Base-by-base conservation (phyloP, 2,888 invertebrate genomes). In the Subacronicta megacephala region DNA sequence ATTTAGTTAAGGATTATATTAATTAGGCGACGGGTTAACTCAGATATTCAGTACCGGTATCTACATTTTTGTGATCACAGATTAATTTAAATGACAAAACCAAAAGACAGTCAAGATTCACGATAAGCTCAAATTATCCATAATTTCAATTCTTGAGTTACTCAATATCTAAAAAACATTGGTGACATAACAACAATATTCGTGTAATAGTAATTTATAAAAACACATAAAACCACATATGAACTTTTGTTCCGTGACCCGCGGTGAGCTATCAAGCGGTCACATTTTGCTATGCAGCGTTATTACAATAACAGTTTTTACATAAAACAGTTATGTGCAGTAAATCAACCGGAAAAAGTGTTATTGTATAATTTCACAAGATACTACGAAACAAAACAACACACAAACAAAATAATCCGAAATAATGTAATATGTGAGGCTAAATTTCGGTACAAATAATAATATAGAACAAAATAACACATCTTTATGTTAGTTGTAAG, bases 201-300 rank as follows among this genome's bases (percentile, higher is more conserved):
- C 12, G 17, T 1, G 7, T 7, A n/a, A n/a, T n/a, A 29, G 16
- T 50, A 12, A 44, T 20, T 57, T 26, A 37, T 36, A 33, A 42
- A 45, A 45, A 45, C 12, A 15, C 29, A 18, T 38, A 23, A 44
- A 41, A 41, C 36, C 16, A 36, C 46, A 29, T 6, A 15, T 66
- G 72, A 69, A 72, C 72, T 64, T 72, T 72, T 33, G 50, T 56
- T 43, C 67, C 45, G 61, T 35, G 40, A 58, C 29, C 23, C 15
- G 17, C 35, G 7, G 35, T 13, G 13, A 54, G 57, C 54, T 51
- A 72, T 66, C 69, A 62, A 62, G 54, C 62, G 69, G 52, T 66
- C 62, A 72, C 54, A 66, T 72, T 69, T 70, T 55, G 69, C 69
- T 51, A 53, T 58, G 54, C 47, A 46, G 29, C 51, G 17, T 64